Base-by-base conservation (phyloP, 2,113 vertebrate genomes). In the Poeciliopsis turrubarensis region DNA sequence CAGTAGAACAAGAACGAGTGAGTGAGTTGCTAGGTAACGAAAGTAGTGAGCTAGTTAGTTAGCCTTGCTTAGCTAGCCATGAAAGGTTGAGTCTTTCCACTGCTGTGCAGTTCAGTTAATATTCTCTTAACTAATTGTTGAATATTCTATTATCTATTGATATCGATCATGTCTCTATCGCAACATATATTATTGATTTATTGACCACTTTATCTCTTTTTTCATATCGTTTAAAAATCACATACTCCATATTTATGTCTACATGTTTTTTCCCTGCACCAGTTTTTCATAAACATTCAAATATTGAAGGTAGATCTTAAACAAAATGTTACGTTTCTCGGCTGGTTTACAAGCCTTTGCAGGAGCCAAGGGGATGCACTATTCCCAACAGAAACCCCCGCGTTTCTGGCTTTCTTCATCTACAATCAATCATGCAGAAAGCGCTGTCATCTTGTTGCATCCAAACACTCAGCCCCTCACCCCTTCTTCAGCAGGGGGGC, bases 381-480 rank as follows among this genome's bases (percentile, higher is more conserved):
- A 31, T 76, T 77, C 73, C 80, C 80, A 22, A 26, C 63, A 87
- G 83, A 85, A 84, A 80, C 84, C 15, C 60, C 77, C 39, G 32
- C 19, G 14, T 68, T 77, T 71, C 47, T 76, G 77, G 57, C 65
- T 78, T 81, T 74, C 67, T 77, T 83, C 69, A 89, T 91, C 83
- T 83, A 65, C 44, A 68, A 76, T 82, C 84, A 60, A 74, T 88
- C 69, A 81, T 66, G 31, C 60, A 65, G 72, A 77, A 65, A 78
- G 70, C 60, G 64, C 83, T 69, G 65, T 75, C 82, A 72, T 39
- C 39, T 60, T 30, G 41, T 57, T 15, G n/a, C 77, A 78, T 77
- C 64, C 60, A 62, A 41, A 32, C 67, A 19, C 77, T 29, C 14
- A 32, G 57, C 73, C 19, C 62, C 83, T 72, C 68, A 39, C 26